Conservation (phyloP, 2,888 invertebrate species). For the Heteromyza rotundicornis region DNA sequence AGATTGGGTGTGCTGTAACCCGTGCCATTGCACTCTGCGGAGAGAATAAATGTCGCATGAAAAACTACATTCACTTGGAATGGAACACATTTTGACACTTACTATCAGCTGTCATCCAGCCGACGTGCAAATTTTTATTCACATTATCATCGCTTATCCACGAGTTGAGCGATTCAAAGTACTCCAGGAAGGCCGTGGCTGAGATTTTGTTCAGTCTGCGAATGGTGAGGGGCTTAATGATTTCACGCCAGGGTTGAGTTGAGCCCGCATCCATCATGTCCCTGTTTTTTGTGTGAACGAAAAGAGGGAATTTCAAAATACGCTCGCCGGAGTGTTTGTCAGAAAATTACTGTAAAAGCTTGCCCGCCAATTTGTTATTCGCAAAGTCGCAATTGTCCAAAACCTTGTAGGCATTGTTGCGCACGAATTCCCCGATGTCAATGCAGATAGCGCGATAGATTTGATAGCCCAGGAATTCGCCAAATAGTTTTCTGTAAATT, state of each 20-base stretch:
- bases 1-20: too few species aligned
- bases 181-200: constrained; percentile 68
- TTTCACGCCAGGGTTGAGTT: constrained; percentile 69
- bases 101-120: constrained; percentile 39
- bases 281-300: not conserved
- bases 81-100: constrained; percentile 19
- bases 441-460: constrained; percentile 71
- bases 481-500: constrained; percentile 70
- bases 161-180: constrained; percentile 68
- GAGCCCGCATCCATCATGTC: constrained; percentile 65
- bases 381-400: constrained; percentile 75
- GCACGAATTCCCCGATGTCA: constrained; percentile 66
- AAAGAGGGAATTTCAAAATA: too few species aligned
- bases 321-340: constrained; percentile 21
- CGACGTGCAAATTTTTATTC: constrained; percentile 48
- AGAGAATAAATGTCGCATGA: too few species aligned
- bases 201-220: constrained; percentile 73
- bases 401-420: constrained; percentile 51
- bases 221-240: constrained; percentile 70
- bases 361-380: constrained; percentile 66
- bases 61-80: too few species aligned
- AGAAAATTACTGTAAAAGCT: constrained; percentile 46
- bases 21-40: too few species aligned
- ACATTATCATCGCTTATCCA: constrained; percentile 68
- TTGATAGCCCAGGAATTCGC: constrained; percentile 72